Evolutionary conservation across 2,113 vertebrate genomes (phyloP).

Genomic region (Crotalus viridis): DNA sequence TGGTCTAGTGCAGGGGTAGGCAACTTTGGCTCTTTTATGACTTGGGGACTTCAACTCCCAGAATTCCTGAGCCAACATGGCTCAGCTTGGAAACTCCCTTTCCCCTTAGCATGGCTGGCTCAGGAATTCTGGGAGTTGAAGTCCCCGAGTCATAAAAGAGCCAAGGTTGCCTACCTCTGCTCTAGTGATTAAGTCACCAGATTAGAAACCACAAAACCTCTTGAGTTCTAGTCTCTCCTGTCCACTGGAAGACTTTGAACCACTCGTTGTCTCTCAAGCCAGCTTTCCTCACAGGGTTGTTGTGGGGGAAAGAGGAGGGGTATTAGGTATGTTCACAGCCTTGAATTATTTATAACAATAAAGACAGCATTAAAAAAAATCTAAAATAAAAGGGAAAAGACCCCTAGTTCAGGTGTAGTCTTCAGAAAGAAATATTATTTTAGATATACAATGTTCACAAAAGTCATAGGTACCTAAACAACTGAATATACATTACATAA

Average conservation of each 20-base stretch:
- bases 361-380: not conserved
- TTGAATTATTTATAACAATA: not conserved
- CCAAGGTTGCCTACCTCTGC: too few relatives aligned
- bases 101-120: too few relatives aligned
- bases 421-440: not conserved
- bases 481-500: not conserved
- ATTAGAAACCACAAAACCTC: not conserved
- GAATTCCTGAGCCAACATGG: too few relatives aligned
- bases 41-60: too few relatives aligned
- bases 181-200: not conserved
- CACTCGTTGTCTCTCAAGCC: not conserved
- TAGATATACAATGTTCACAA: not conserved
- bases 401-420: not conserved
- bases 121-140: too few relatives aligned
- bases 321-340: not conserved
- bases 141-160: too few relatives aligned
- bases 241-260: not conserved
- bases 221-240: not conserved
- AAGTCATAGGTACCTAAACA: not conserved
- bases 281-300: not conserved
- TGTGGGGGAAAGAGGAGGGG: not conserved
- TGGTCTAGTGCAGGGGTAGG: not conserved
- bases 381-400: not conserved
- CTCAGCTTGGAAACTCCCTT: too few relatives aligned
- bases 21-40: too few relatives aligned